A percentile compares a stretch with the other conserved stretches of the same genome.
Conservation (phyloP, 2,888 invertebrate species). For the Lithophane leautieri region DNA sequence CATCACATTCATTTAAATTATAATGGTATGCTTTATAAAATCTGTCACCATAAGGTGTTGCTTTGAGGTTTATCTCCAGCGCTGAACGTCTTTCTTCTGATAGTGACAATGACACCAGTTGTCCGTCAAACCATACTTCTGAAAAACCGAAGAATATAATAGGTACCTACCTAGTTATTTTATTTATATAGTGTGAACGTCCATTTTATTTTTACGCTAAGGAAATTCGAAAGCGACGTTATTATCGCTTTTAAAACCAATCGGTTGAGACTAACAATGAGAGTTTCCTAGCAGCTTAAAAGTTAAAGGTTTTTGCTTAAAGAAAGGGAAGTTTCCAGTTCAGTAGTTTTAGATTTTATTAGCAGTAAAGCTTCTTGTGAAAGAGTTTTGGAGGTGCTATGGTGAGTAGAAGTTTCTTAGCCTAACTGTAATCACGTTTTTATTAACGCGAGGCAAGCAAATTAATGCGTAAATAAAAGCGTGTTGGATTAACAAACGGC, state of each 20-base stretch:
- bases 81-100: background rate
- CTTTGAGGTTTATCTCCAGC: too few relatives aligned
- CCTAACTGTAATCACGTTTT: background rate
- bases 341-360: slow-evolving; percentile 50
- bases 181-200: background rate
- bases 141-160: background rate
- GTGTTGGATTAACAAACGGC: background rate
- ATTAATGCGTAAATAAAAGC: background rate
- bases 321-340: slow-evolving; percentile 46
- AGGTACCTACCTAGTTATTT: background rate
- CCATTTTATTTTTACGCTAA: slow-evolving; percentile 18
- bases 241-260: slow-evolving; percentile 44
- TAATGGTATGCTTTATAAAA: background rate
- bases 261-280: slow-evolving; percentile 46
- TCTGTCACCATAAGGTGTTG: background rate
- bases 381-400: slow-evolving; percentile 22
- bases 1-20: background rate
- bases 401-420: background rate
- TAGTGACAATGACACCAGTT: too few relatives aligned
- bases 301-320: slow-evolving; percentile 34
- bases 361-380: slow-evolving; percentile 44
- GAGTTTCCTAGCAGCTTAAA: slow-evolving; percentile 46
- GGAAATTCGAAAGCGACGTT: slow-evolving; percentile 46
- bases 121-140: background rate
- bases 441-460: background rate